phyloP scores from a whole-genome alignment of 2,113 vertebrate species.

The Theropithecus gelada region DNA sequence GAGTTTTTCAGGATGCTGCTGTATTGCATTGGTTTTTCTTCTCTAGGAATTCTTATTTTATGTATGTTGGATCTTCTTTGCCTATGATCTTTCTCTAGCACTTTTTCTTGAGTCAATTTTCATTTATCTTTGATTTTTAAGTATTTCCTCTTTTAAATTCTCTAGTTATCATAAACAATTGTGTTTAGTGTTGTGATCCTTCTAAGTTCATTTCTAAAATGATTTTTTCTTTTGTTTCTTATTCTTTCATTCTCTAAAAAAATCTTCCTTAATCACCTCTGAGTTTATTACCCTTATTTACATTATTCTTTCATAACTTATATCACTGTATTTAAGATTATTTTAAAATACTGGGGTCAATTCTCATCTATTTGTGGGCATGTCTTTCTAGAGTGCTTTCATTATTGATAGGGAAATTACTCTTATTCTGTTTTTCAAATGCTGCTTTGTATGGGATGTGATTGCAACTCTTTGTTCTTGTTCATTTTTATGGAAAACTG shows the following conservation, averaged over 20 bases:
- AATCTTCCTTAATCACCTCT: background rate
- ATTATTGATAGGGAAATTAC: background rate
- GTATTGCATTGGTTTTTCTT: background rate
- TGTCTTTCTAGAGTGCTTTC: conserved; percentile 1
- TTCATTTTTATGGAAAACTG: background rate
- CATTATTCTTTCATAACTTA: background rate
- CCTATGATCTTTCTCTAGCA: background rate
- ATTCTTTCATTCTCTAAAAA: conserved; percentile 2
- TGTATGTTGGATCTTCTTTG: background rate
- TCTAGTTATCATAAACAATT: background rate
- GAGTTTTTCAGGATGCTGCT: background rate
- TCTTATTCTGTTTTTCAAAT: background rate
- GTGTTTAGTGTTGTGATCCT: background rate
- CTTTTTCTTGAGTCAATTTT: background rate
- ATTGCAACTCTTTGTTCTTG: background rate
- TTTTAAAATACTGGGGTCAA: conserved; percentile 1
- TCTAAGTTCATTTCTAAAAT: background rate
- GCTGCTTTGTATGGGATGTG: background rate
- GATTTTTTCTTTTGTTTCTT: background rate
- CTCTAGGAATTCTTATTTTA: background rate
- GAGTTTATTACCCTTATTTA: background rate
- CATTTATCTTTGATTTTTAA: background rate
- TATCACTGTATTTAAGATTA: background rate
- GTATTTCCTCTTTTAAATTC: background rate
- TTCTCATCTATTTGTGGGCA: background rate